A percentile compares a stretch with the other conserved stretches of the same genome.
phyloP scores from a whole-genome alignment of 2,113 vertebrate genomes.

The Chlorodrepanis virens region DNA sequence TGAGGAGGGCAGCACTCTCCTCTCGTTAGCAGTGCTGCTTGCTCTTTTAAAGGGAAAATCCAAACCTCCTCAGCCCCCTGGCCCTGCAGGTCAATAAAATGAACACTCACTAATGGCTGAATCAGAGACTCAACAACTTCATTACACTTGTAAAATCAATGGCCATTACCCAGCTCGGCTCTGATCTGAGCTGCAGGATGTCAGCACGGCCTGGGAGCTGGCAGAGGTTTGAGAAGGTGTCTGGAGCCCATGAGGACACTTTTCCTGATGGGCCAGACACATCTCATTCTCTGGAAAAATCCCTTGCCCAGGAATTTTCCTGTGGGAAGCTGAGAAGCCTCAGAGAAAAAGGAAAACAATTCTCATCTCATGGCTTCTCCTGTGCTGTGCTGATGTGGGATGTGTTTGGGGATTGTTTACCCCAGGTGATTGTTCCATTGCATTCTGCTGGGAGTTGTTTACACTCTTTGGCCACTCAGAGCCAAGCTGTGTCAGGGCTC shows the following conservation, averaged over 20 bases:
- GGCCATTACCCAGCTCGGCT: not conserved
- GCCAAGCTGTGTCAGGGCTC: no score
- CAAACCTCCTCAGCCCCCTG: not conserved
- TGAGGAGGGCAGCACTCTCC: not conserved
- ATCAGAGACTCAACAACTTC: not conserved
- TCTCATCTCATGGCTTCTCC: no score
- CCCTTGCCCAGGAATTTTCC: no score
- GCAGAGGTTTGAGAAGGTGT: fast-evolving
- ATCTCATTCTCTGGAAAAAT: no score
- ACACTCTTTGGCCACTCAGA: no score
- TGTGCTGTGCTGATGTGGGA: no score
- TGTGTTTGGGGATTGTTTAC: no score
- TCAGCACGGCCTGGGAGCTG: not conserved
- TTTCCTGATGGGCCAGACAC: not conserved
- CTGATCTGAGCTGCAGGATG: not conserved
- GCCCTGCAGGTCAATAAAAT: not conserved
- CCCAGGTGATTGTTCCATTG: no score
- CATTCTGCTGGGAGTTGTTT: no score
- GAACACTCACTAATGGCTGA: not conserved
- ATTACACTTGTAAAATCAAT: not conserved
- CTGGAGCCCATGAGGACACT: not conserved
- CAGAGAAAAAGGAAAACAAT: no score
- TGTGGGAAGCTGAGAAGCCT: no score
- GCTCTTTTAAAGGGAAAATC: not conserved
- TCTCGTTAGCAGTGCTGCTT: not conserved